Evolutionary conservation across 23 tunicate genomes (phyloP).

Genomic region (Halocynthia aurantium): DNA sequence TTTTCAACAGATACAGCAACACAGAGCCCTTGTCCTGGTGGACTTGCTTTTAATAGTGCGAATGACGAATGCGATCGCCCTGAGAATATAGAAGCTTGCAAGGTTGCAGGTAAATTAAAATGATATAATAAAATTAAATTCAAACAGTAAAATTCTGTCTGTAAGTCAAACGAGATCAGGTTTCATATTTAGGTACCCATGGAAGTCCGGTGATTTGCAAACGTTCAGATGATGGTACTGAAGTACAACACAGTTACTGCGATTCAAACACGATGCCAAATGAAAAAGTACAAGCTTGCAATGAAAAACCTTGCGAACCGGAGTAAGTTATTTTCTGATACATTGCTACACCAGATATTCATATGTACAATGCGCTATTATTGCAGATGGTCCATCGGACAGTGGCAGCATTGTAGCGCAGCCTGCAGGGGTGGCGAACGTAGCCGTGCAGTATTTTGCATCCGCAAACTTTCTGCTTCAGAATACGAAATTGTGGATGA

Average conservation of each 20-base stretch:
- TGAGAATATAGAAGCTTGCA: not conserved
- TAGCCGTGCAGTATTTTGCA: slow-evolving; percentile 55
- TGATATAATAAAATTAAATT: too few species aligned
- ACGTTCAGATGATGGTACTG: slow-evolving; percentile 65
- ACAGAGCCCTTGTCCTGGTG: slow-evolving; percentile 18
- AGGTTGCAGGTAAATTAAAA: too few species aligned
- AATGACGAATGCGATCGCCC: slow-evolving; percentile 7
- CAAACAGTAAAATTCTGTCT: too few species aligned
- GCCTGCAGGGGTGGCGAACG: slow-evolving; percentile 89
- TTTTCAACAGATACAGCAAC: not conserved
- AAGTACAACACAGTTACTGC: slow-evolving; percentile 75
- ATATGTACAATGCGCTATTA: not conserved
- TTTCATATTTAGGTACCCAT: slow-evolving; percentile 27
- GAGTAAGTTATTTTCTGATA: slow-evolving; percentile 31
- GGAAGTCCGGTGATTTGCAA: slow-evolving; percentile 55
- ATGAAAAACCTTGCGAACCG: slow-evolving; percentile 87
- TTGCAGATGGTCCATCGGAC: slow-evolving; percentile 74
- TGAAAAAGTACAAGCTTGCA: slow-evolving; percentile 55
- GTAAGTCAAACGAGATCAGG: too few species aligned
- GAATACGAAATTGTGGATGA: slow-evolving; percentile 72
- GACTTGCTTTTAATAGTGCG: slow-evolving; percentile 7
- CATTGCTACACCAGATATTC: not conserved
- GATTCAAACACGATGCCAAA: slow-evolving; percentile 54
- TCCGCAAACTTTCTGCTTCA: slow-evolving; percentile 45
- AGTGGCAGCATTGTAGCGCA: slow-evolving; percentile 69